Percentiles rank a stretch among this genome's conserved stretches.
Evolutionary conservation across 1,140 invertebrate species (phyloP).

Genomic region (Chymomyza costata): DNA sequence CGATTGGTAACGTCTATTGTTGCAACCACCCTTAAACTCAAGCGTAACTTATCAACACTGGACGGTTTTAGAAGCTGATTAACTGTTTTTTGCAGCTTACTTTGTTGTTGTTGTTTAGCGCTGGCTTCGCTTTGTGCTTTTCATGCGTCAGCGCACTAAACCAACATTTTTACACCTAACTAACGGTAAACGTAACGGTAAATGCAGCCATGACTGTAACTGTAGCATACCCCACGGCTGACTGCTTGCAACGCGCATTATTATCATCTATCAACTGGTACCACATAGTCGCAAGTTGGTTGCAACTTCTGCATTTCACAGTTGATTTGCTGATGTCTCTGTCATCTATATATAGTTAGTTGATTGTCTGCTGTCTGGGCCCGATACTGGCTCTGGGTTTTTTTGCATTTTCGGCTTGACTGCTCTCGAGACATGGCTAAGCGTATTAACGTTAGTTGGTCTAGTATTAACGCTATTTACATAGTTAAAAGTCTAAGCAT

Average conservation of each 20-base stretch:
- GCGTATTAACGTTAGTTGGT: not conserved
- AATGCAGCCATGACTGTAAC: constrained; percentile 2
- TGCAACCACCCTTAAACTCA: no score
- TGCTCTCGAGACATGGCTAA: constrained; percentile 49
- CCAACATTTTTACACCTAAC: constrained; percentile 70
- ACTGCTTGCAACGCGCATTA: not conserved
- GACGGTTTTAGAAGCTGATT: no score
- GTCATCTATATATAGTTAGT: not conserved
- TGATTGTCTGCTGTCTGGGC: constrained; percentile 9
- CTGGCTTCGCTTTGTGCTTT: constrained; percentile 38
- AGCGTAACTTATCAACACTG: no score
- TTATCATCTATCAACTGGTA: no score
- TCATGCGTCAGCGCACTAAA: constrained; percentile 68
- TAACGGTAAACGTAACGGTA: constrained; percentile 19
- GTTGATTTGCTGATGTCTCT: constrained; percentile 40
- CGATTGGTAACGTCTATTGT: constrained; percentile 10
- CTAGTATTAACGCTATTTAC: no score
- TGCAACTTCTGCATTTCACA: constrained; percentile 43
- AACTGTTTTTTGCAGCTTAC: constrained; percentile 32
- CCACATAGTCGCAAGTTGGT: not conserved
- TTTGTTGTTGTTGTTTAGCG: constrained; percentile 37
- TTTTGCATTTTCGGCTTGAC: constrained; percentile 46
- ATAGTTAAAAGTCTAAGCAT: no score
- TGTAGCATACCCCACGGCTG: constrained; percentile 9
- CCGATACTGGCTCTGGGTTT: not conserved